Percentiles rank a stretch among this genome's conserved stretches.
These are phyloP conservation scores for Chrysochloris asiatica DNA, from an alignment of 2,113 vertebrate species.

Conservation along the genomic window DNA sequence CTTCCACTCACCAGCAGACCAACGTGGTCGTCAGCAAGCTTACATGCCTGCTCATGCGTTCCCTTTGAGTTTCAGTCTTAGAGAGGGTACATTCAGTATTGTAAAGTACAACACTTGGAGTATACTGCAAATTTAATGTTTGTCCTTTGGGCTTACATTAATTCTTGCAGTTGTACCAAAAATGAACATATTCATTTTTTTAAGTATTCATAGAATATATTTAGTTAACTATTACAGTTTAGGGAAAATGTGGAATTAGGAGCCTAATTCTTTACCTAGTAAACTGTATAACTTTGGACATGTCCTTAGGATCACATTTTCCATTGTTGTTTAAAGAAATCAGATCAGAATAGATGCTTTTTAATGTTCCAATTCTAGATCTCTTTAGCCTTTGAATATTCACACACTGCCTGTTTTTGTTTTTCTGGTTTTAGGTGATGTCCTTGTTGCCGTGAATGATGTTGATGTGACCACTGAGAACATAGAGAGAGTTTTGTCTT, in stretches of 20 bases:
- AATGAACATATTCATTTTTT: constrained; percentile 20
- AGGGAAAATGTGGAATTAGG: neutral
- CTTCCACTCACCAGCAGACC: too few species aligned
- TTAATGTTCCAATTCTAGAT: neutral
- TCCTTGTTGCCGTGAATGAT: constrained; percentile 94
- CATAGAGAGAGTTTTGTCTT: constrained; percentile 96
- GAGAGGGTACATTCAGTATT: constrained; percentile 59
- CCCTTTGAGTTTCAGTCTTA: too few species aligned
- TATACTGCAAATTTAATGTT: constrained; percentile 45
- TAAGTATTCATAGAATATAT: neutral
- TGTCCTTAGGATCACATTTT: neutral
- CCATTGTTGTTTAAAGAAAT: neutral
- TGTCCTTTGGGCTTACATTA: constrained; percentile 44
- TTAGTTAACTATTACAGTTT: neutral
- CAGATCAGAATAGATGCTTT: neutral
- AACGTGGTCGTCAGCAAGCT: too few species aligned
- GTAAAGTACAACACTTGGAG: constrained; percentile 34
- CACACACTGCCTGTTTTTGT: constrained; percentile 33
- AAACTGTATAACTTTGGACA: neutral
- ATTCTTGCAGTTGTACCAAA: neutral
- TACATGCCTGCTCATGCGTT: too few species aligned
- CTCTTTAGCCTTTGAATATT: neutral
- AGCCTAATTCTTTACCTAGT: neutral
- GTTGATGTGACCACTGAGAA: constrained; percentile 97
- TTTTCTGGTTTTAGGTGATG: constrained; percentile 88